These are phyloP conservation scores for Arremon aurantiirostris DNA, from an alignment of 2,797 vertebrate genomes.

Conservation along the genomic window DNA sequence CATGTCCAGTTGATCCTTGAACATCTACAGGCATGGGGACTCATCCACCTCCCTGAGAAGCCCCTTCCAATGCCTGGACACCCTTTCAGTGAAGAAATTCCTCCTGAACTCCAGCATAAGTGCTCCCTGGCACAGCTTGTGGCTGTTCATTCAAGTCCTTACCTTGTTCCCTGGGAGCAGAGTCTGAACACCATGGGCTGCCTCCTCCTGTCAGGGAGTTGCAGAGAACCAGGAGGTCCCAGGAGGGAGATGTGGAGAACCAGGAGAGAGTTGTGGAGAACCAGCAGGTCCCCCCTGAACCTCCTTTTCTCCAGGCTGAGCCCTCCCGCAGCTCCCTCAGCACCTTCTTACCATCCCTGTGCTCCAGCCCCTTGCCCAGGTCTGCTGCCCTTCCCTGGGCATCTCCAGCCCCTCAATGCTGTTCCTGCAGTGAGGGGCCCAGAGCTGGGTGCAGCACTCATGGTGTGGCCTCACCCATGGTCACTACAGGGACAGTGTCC, in stretches of 20 bases:
- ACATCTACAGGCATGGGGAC: background rate
- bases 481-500: background rate
- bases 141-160: background rate
- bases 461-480: background rate
- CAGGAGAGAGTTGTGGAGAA: background rate
- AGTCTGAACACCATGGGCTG: accelerated
- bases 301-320: background rate
- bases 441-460: background rate
- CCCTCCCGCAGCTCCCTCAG: background rate
- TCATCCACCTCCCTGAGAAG: background rate
- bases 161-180: background rate
- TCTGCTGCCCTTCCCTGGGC: background rate
- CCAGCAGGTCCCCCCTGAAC: background rate
- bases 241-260: background rate
- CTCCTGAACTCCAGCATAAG: background rate
- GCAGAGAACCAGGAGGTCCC: background rate
- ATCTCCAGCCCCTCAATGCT: background rate
- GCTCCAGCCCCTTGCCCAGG: background rate
- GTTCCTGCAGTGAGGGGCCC: too few relatives aligned
- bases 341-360: background rate
- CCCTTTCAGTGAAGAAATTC: background rate
- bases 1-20: accelerated
- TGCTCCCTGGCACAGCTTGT: background rate
- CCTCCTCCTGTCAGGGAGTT: background rate
- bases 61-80: background rate